These are phyloP conservation scores for Nycteola revayana DNA, from an alignment of 2,888 invertebrate species.

Conservation along the genomic window DNA sequence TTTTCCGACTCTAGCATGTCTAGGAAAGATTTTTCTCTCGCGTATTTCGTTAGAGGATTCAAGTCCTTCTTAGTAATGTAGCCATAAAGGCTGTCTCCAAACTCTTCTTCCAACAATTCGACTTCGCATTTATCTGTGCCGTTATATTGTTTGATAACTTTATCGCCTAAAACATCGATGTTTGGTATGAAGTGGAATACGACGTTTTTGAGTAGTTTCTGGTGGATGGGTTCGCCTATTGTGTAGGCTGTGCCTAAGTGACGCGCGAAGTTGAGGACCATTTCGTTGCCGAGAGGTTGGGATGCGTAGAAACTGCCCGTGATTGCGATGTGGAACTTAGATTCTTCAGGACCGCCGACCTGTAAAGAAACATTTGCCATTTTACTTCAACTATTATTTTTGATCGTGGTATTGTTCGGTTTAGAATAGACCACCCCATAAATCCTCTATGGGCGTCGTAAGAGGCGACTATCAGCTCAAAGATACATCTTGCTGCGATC, in stretches of 20 bases:
- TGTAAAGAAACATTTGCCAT: conserved; percentile 51
- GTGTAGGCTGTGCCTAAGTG: conserved; percentile 89
- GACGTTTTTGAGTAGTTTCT: conserved; percentile 84
- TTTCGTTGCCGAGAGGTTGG: conserved; percentile 92
- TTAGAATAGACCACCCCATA: too few species aligned
- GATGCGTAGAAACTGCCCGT: conserved; percentile 91
- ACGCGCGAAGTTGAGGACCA: conserved; percentile 90
- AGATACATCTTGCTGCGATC: too few species aligned
- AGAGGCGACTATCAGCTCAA: too few species aligned
- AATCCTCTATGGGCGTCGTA: too few species aligned
- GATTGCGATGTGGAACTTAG: conserved; percentile 91
- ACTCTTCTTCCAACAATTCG: conserved; percentile 76
- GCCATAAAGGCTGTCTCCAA: conserved; percentile 84
- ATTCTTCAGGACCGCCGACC: conserved; percentile 90
- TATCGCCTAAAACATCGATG: conserved; percentile 56
- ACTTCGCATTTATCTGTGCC: conserved; percentile 58
- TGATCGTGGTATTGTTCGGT: too few species aligned
- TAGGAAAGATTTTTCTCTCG: conserved; percentile 83
- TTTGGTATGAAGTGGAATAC: conserved; percentile 91
- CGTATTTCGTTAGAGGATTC: conserved; percentile 65
- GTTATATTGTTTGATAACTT: conserved; percentile 52
- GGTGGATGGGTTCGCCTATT: conserved; percentile 85
- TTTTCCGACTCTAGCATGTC: conserved; percentile 84
- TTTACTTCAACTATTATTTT: too few species aligned
- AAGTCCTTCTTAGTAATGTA: conserved; percentile 63